A percentile compares a stretch with the other conserved stretches of the same genome.
Conservation (phyloP, 2,797 vertebrate species). For the Anguilla anguilla region DNA sequence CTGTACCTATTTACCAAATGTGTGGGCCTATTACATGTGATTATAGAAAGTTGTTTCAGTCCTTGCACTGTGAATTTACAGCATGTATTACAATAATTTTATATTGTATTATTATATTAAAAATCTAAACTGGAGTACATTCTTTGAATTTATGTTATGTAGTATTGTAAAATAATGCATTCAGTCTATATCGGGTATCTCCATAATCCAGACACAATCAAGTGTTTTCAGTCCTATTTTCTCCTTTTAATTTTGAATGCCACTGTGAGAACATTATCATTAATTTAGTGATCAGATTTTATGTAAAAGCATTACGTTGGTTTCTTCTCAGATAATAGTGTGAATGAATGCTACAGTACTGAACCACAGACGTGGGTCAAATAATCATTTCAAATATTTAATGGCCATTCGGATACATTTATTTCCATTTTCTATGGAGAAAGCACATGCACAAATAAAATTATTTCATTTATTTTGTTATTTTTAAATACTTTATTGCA, state of each 20-base stretch:
- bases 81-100: background rate
- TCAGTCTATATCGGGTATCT: background rate
- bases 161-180: background rate
- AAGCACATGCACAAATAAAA: too few relatives aligned
- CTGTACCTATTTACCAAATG: too few relatives aligned
- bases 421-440: too few relatives aligned
- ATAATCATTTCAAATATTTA: too few relatives aligned
- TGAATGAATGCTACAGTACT: background rate
- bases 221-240: background rate
- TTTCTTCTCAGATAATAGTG: background rate
- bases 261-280: background rate
- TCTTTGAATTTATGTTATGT: background rate
- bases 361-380: too few relatives aligned
- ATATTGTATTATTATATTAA: background rate
- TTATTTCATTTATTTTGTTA: too few relatives aligned
- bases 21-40: background rate
- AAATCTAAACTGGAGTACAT: background rate
- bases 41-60: background rate
- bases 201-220: background rate
- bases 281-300: background rate
- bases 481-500: too few relatives aligned
- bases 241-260: background rate
- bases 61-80: background rate
- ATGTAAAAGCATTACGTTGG: background rate
- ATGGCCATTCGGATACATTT: too few relatives aligned